Evolutionary conservation across 1,140 invertebrate genomes (phyloP), one percentile per base, ranked within the genome.

Genomic region (Probaryconus sp.): DNA sequence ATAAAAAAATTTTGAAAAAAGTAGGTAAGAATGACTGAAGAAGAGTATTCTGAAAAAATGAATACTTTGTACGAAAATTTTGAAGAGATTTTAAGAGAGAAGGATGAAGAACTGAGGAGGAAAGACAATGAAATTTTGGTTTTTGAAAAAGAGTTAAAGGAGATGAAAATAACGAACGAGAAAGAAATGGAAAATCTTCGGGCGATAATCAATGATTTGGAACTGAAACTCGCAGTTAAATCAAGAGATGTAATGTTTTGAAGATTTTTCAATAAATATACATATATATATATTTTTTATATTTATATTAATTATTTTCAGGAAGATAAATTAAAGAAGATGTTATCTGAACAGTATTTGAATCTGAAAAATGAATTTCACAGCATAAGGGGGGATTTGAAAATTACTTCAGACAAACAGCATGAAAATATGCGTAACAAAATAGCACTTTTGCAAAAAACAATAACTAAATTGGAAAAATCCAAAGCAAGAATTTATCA

Each of bases 301-400:
- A 38, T 10, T 16, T 26, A 26, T 50, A 2, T 24, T 11, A 16
- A 30, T n/a, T n/a, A n/a, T n/a, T 47, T 40, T 17, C 7, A 83
- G 82, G 80, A 80, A 33, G 68, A 69, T 35, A 83, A 81, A 63
- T 60, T 83, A 7, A 73, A 82, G 24, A 31, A 26, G 1, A 79
- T 82, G 31, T 30, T 85, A 16, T 16, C 47, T 5, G 77, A 83
- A 0, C 82, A 85, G 26, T 81, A 78, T 42, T 47, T 43, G 26
- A 77, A 43, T 2, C 80, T 85, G 73, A 85, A 77, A 47, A 74
- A 75, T n/a, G 84, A 85, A 61, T 77, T 86, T 42, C 48, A 35
- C 1, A 79, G 79, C 55, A 82, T 84, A 30, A 79, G 77, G 37
- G 71, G 17, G 2, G 76, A 83, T 14, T 77, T 85, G 7, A 81